Percentiles rank a stretch among this genome's conserved stretches.
Evolutionary conservation across 2,888 invertebrate species (phyloP).

Genomic region (Ischnus inquisitorius): DNA sequence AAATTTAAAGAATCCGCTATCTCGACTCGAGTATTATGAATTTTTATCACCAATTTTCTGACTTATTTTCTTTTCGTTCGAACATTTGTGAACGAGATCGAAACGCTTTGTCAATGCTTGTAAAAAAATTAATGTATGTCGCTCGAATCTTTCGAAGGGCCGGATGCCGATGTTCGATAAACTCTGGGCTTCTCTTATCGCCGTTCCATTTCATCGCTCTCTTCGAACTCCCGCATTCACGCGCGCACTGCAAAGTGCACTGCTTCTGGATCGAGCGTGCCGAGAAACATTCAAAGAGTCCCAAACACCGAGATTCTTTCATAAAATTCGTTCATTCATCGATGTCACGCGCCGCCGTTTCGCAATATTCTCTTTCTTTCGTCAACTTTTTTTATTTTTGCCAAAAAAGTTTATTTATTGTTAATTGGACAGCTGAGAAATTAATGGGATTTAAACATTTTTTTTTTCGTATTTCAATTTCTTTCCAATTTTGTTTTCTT

Average conservation of each 20-base stretch:
- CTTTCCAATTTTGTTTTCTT: no score
- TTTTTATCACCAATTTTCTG: neutral
- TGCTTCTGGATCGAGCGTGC: neutral
- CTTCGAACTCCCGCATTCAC: slow-evolving; percentile 25
- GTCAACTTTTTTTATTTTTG: neutral
- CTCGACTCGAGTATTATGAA: neutral
- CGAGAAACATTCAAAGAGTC: slow-evolving; percentile 35
- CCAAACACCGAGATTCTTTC: slow-evolving; percentile 35
- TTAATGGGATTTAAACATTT: no score
- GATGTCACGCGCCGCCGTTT: neutral
- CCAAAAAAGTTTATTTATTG: no score
- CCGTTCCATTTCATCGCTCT: slow-evolving; percentile 49
- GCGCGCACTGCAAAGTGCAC: neutral
- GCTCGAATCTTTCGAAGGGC: slow-evolving; percentile 10
- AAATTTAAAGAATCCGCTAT: neutral
- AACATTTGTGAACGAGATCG: neutral
- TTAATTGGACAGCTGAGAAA: no score
- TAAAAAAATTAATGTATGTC: neutral
- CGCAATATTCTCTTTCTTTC: slow-evolving; percentile 4
- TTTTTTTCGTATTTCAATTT: neutral
- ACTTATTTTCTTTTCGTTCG: neutral
- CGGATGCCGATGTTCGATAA: slow-evolving; percentile 56
- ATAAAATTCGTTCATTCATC: neutral
- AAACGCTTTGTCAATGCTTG: slow-evolving; percentile 3
- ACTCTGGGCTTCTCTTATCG: slow-evolving; percentile 52